Evolutionary conservation across 2,888 invertebrate genomes (phyloP).

Genomic region (Galerucella nymphaeae): DNA sequence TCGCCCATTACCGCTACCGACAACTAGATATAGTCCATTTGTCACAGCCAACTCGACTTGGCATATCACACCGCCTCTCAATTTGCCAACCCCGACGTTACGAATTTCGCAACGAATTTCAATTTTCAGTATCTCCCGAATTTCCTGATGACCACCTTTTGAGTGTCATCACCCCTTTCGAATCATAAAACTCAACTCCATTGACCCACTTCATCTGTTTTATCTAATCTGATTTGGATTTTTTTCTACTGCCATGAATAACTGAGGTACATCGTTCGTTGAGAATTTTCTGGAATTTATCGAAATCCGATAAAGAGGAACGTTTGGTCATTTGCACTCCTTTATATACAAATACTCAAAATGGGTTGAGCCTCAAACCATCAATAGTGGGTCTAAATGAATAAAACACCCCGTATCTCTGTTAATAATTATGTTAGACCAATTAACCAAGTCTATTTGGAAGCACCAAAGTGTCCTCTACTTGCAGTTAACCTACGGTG

Average conservation of each 20-base stretch:
- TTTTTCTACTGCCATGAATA: constrained; percentile 9
- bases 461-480: no score
- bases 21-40: constrained; percentile 49
- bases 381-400: no score
- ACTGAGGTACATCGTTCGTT: constrained; percentile 1
- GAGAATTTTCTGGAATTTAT: constrained; percentile 9
- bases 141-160: constrained; percentile 45
- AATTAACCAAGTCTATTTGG: no score
- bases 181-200: constrained; percentile 47
- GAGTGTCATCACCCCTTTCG: constrained; percentile 45
- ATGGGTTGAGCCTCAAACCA: not conserved
- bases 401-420: no score
- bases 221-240: not conserved
- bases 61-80: constrained; percentile 59
- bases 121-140: constrained; percentile 53
- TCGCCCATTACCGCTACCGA: constrained; percentile 26
- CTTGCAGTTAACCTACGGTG: no score
- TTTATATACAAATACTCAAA: not conserved
- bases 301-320: constrained; percentile 4
- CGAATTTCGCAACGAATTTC: constrained; percentile 51
- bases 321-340: not conserved
- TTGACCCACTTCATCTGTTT: constrained; percentile 45
- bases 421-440: no score
- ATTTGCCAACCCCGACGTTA: constrained; percentile 61
- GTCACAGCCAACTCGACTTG: constrained; percentile 53